phyloP scores from a whole-genome alignment of 2,888 invertebrate genomes.

The Heteromurus nitidus region DNA sequence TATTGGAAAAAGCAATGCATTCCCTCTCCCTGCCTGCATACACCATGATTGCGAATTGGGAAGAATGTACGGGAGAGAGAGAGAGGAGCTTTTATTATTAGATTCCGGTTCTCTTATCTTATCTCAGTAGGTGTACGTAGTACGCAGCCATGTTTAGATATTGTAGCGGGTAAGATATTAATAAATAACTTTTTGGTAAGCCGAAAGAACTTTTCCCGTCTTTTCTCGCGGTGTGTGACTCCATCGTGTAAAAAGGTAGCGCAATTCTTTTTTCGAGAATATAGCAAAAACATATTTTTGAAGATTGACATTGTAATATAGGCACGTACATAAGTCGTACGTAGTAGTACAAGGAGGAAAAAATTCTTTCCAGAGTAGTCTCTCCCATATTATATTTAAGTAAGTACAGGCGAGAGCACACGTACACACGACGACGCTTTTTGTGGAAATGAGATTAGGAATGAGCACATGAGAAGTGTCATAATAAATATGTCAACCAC shows the following conservation, averaged over 20 bases:
- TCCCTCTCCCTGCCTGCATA: background rate
- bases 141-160: background rate
- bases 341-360: too few relatives aligned
- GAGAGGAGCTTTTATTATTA: background rate
- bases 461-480: slow-evolving; percentile 37
- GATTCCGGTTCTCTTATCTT: background rate
- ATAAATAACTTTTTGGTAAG: background rate
- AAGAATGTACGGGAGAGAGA: background rate
- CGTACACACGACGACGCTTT: too few relatives aligned
- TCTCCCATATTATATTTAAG: too few relatives aligned
- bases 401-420: too few relatives aligned
- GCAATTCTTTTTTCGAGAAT: background rate
- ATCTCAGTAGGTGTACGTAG: too few relatives aligned
- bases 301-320: background rate
- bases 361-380: too few relatives aligned
- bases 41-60: background rate
- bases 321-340: too few relatives aligned
- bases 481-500: slow-evolving; percentile 54
- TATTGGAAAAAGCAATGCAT: background rate
- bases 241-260: too few relatives aligned
- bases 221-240: too few relatives aligned
- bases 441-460: slow-evolving; percentile 41
- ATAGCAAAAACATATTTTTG: background rate
- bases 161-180: background rate
- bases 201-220: too few relatives aligned